Percentiles rank a stretch among this genome's conserved stretches.
phyloP scores from a whole-genome alignment of 2,797 vertebrate genomes.

The Babyrousa celebensis region DNA sequence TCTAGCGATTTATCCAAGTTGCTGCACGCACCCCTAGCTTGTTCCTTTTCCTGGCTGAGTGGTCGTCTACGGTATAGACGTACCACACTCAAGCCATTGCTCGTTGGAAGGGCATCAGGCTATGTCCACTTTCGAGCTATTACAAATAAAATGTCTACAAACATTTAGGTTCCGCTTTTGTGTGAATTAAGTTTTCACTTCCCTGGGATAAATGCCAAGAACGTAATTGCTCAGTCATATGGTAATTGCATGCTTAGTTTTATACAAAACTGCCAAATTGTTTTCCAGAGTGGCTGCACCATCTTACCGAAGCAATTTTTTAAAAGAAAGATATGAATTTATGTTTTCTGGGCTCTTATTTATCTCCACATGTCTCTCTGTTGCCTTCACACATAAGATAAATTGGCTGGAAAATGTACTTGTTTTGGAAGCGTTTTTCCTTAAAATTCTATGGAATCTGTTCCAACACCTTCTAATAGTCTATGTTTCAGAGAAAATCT shows the following conservation, averaged over 20 bases:
- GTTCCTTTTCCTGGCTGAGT: constrained; percentile 21
- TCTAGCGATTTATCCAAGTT: neutral
- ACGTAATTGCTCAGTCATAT: neutral
- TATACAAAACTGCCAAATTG: constrained; percentile 52
- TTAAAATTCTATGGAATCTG: constrained; percentile 59
- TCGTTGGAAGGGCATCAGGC: neutral
- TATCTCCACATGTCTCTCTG: constrained; percentile 43
- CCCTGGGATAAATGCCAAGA: constrained; percentile 43
- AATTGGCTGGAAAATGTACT: constrained; percentile 20
- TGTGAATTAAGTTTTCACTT: constrained; percentile 28
- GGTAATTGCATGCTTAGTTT: constrained; percentile 31
- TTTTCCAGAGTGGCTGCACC: neutral
- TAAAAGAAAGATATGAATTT: constrained; percentile 39
- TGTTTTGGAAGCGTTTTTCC: constrained; percentile 4
- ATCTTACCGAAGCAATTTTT: constrained; percentile 44
- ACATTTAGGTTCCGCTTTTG: neutral
- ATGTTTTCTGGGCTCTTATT: constrained; percentile 45
- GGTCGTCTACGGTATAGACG: neutral
- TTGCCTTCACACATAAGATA: constrained; percentile 57
- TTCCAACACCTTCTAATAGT: constrained; percentile 44
- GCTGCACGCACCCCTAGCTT: neutral
- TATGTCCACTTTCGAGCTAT: neutral
- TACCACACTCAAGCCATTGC: neutral
- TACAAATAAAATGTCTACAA: neutral
- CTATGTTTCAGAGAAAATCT: constrained; percentile 42